phyloP scores from a whole-genome alignment of 2,113 vertebrate species.

The Theropithecus gelada region DNA sequence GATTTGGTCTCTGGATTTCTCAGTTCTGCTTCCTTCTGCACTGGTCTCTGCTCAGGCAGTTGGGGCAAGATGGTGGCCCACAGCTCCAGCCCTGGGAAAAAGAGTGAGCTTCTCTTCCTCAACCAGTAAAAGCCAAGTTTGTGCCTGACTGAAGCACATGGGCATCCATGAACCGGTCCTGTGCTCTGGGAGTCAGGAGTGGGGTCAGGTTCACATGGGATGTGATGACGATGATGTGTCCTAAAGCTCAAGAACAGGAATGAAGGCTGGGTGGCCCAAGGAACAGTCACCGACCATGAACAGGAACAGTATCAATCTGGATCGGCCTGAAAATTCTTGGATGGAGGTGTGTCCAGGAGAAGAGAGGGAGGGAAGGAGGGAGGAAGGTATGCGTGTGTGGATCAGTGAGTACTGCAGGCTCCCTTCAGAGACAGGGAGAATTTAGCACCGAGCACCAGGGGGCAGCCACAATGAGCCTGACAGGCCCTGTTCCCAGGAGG shows the following conservation, averaged over 20 bases:
- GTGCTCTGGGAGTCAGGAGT: not conserved
- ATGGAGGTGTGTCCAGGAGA: not conserved
- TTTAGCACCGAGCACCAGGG: too few relatives aligned
- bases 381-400: rapidly evolving
- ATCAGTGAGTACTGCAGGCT: rapidly evolving
- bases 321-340: not conserved
- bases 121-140: not conserved
- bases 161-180: not conserved
- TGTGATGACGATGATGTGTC: rapidly evolving
- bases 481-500: not conserved
- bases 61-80: not conserved
- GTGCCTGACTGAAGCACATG: not conserved
- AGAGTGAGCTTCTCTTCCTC: not conserved
- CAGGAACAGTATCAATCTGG: not conserved
- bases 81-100: not conserved
- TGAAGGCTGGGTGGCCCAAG: not conserved
- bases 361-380: not conserved
- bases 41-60: not conserved
- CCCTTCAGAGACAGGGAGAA: not conserved
- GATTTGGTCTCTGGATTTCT: not conserved
- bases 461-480: not conserved
- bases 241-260: not conserved
- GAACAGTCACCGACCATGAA: not conserved
- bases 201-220: rapidly evolving
- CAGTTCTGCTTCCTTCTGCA: not conserved